A percentile compares a stretch with the other conserved stretches of the same genome.
Evolutionary conservation across 2,113 vertebrate species (phyloP).

Genomic region (Oostethus manadensis): DNA sequence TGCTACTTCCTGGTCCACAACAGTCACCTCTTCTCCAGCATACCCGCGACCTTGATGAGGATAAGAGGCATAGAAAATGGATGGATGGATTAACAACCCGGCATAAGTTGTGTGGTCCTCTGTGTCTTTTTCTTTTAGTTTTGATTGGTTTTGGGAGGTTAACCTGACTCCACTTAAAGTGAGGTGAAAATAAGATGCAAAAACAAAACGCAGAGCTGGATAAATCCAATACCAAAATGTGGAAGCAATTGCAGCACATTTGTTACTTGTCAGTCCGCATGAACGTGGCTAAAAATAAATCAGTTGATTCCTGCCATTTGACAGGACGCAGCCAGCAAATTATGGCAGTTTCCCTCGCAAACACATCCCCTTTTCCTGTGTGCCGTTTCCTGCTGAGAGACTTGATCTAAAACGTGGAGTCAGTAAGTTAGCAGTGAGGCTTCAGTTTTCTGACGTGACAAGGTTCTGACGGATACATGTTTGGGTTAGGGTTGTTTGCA

Average conservation of each 20-base stretch:
- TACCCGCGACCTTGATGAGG: too few relatives aligned
- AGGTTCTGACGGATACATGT: constrained; percentile 41
- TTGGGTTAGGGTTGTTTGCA: constrained; percentile 17
- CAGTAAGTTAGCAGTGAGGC: constrained; percentile 9
- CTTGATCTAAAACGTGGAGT: constrained; percentile 30
- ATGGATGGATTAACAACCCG: too few relatives aligned
- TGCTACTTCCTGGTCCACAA: too few relatives aligned
- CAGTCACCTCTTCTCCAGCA: too few relatives aligned
- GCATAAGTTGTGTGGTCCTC: too few relatives aligned
- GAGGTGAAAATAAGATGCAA: neutral
- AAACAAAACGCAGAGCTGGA: neutral
- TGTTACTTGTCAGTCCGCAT: neutral
- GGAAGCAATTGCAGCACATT: neutral
- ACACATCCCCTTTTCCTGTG: constrained; percentile 33
- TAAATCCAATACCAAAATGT: neutral
- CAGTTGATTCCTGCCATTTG: neutral
- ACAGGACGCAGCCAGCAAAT: constrained; percentile 15
- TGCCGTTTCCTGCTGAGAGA: constrained; percentile 32
- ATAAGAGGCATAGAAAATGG: too few relatives aligned
- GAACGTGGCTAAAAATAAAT: constrained; percentile 11
- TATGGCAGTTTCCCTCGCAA: constrained; percentile 22
- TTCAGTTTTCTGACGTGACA: constrained; percentile 33
- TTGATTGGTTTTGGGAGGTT: neutral
- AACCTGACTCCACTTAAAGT: neutral
- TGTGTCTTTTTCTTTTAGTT: neutral